Conservation (phyloP, 2,888 invertebrate species). For the Caenorhabditis sinica region DNA sequence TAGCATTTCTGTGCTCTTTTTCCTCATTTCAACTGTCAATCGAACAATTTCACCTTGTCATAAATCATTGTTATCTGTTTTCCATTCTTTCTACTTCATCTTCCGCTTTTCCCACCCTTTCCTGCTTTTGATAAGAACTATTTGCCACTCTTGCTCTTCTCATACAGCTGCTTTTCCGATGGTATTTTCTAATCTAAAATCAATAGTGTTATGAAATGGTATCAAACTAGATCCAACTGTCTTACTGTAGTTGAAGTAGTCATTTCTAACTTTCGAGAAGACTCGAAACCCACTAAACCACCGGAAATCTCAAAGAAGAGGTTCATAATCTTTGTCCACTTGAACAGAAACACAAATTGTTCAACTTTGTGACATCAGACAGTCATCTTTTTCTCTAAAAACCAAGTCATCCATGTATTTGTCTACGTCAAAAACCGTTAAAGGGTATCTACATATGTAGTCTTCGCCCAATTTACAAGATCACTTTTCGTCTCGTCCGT, state of each 20-base stretch:
- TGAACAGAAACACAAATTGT: neutral
- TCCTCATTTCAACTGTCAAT: too few relatives aligned
- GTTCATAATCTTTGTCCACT: slow-evolving; percentile 24
- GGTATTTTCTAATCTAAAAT: neutral
- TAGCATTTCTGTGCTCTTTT: too few relatives aligned
- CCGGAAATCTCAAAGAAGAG: slow-evolving; percentile 15
- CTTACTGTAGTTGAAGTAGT: too few relatives aligned
- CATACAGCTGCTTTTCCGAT: neutral
- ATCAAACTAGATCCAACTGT: neutral
- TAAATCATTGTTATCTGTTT: too few relatives aligned
- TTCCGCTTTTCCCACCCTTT: neutral
- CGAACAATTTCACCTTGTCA: too few relatives aligned
- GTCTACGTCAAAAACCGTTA: slow-evolving; percentile 33
- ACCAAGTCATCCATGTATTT: too few relatives aligned
- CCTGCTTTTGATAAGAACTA: neutral
- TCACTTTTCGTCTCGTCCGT: slow-evolving; percentile 36
- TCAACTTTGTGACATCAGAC: slow-evolving; percentile 35
- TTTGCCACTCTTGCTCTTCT: neutral
- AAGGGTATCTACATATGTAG: neutral
- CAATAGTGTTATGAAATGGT: neutral
- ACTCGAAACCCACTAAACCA: neutral
- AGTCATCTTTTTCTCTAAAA: too few relatives aligned
- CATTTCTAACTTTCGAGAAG: neutral
- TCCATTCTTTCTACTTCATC: neutral
- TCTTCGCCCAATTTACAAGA: slow-evolving; percentile 54